These are phyloP conservation scores for Melieria omissa DNA, from an alignment of 2,888 invertebrate genomes.

Conservation along the genomic window DNA sequence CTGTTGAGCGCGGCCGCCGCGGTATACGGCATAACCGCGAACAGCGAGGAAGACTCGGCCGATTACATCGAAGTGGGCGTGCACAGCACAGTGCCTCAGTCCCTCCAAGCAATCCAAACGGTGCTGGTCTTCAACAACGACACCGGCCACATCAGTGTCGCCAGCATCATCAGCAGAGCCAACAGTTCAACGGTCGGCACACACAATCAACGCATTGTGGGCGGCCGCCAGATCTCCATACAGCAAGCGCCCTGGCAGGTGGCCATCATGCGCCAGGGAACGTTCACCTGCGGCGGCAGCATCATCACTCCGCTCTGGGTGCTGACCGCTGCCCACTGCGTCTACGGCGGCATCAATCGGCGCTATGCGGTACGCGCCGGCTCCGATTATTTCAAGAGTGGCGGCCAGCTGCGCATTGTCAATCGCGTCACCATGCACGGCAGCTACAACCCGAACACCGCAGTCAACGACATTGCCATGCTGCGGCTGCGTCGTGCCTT, in stretches of 20 bases:
- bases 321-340: constrained; percentile 30
- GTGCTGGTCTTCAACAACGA: no score
- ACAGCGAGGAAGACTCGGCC: not conserved
- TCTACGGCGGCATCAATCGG: constrained; percentile 9
- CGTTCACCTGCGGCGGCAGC: constrained; percentile 28
- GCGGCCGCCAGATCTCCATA: constrained; percentile 26
- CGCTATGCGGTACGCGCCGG: constrained; percentile 24
- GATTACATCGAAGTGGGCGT: no score
- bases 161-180: no score
- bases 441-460: constrained; percentile 2
- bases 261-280: constrained; percentile 6
- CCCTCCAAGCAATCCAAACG: no score
- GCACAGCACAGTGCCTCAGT: no score
- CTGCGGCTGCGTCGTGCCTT: constrained; percentile 11
- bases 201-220: constrained; percentile 26
- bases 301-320: constrained; percentile 25
- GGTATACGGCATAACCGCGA: not conserved
- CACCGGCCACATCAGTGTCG: no score
- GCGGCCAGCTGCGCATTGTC: constrained; percentile 24
- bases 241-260: constrained; percentile 24
- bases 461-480: constrained; percentile 13
- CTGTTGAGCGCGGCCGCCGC: not conserved
- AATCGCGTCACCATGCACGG: constrained; percentile 7
- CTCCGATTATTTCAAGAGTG: constrained; percentile 11
- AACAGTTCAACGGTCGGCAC: no score